Conservation (phyloP, 1,140 invertebrate species). For the Solenopsis fugax region DNA sequence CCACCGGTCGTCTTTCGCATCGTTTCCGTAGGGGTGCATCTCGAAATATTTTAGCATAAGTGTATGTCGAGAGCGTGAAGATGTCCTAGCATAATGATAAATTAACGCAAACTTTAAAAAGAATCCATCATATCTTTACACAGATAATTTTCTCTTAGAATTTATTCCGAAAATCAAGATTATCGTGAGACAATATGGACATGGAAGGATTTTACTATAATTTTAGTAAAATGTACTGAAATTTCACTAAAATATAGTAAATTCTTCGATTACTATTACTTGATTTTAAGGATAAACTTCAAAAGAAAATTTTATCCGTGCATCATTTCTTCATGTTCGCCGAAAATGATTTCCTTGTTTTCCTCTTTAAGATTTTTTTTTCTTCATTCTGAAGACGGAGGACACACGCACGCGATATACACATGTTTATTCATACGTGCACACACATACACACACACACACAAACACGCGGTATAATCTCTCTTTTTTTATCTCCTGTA, state of each 20-base stretch:
- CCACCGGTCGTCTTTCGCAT: slow-evolving; percentile 22
- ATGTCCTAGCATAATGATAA: slow-evolving; percentile 47
- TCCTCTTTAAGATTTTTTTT: slow-evolving; percentile 23
- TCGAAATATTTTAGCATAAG: slow-evolving; percentile 65
- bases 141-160: too few relatives aligned
- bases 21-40: slow-evolving; percentile 67
- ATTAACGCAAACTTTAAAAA: not conserved
- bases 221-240: too few relatives aligned
- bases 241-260: too few relatives aligned
- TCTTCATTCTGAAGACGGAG: slow-evolving; percentile 57
- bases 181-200: too few relatives aligned
- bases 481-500: slow-evolving; percentile 75
- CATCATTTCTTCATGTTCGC: not conserved
- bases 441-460: slow-evolving; percentile 70
- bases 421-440: slow-evolving; percentile 32
- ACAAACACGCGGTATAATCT: slow-evolving; percentile 58
- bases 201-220: too few relatives aligned
- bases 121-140: not conserved
- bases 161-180: too few relatives aligned
- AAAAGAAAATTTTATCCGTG: too few relatives aligned
- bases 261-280: too few relatives aligned
- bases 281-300: too few relatives aligned
- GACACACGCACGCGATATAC: slow-evolving; percentile 59
- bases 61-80: slow-evolving; percentile 67
- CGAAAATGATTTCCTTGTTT: not conserved